A percentile compares a stretch with the other conserved stretches of the same genome.
Evolutionary conservation across 92 coral and sea anemone genomes (phyloP).

Genomic region (Porites rus): DNA sequence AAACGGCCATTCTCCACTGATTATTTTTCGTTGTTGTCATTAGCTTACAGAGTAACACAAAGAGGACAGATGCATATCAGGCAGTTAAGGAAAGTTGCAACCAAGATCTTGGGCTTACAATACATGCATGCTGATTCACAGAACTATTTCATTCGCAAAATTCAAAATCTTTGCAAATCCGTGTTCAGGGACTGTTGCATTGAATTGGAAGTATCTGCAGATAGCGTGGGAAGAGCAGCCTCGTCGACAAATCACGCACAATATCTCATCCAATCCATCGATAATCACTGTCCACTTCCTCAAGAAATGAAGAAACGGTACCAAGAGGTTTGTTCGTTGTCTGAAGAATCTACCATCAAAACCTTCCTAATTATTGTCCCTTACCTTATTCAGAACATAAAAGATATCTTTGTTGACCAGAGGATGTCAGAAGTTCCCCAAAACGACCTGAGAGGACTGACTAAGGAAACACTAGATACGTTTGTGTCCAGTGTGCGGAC

Average conservation of each 20-base stretch:
- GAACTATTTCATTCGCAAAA: not conserved
- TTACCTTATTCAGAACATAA: not conserved
- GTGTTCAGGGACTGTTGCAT: too few relatives aligned
- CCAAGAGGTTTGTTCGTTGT: not conserved
- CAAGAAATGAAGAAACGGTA: not conserved
- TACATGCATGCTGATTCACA: not conserved
- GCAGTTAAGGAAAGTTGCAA: constrained; percentile 14
- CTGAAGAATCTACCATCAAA: not conserved
- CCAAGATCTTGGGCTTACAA: not conserved
- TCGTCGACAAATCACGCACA: too few relatives aligned
- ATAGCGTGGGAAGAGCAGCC: too few relatives aligned
- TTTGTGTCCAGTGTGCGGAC: not conserved
- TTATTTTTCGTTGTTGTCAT: not conserved
- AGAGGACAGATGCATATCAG: constrained; percentile 23
- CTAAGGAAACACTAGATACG: not conserved
- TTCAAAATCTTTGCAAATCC: not conserved
- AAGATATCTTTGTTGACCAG: not conserved
- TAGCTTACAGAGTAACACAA: constrained; percentile 15
- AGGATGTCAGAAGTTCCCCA: not conserved
- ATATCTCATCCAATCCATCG: not conserved
- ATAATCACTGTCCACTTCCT: not conserved
- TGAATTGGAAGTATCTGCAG: too few relatives aligned
- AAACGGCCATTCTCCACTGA: too few relatives aligned
- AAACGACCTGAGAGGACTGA: constrained; percentile 12
- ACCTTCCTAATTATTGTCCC: not conserved